Percentiles rank a stretch among this genome's conserved stretches.
These are phyloP conservation scores for Phthorimaea operculella DNA, from an alignment of 1,140 invertebrate species.

Conservation along the genomic window DNA sequence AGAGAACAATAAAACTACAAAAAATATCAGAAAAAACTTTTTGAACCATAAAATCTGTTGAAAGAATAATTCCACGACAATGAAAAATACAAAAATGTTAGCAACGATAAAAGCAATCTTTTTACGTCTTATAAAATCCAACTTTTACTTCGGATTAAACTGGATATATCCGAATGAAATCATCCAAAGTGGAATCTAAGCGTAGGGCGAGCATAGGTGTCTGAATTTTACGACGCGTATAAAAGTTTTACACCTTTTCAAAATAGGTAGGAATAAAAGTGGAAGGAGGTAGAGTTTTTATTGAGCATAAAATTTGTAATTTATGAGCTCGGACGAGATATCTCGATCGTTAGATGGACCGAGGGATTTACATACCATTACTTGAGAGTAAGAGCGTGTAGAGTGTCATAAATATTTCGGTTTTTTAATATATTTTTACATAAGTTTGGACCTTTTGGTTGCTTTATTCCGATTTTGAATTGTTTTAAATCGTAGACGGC, in stretches of 20 bases:
- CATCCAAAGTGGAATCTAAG: conserved; percentile 4
- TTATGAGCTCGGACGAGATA: neutral
- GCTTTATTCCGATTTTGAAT: no score
- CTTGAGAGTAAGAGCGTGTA: neutral
- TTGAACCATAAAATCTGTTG: neutral
- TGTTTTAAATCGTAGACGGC: no score
- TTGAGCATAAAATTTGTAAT: conserved; percentile 6
- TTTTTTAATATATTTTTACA: no score
- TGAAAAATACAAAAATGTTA: neutral
- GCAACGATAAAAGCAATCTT: neutral
- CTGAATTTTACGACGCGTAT: conserved; percentile 12
- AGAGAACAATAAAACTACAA: neutral
- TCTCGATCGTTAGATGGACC: neutral
- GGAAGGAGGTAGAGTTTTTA: neutral
- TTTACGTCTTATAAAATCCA: neutral
- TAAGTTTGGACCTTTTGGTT: no score
- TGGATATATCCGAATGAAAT: conserved; percentile 11
- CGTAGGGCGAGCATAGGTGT: conserved; percentile 6
- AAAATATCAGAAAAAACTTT: neutral
- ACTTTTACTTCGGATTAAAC: conserved; percentile 2
- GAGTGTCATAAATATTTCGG: neutral
- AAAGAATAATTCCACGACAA: neutral
- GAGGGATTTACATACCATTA: neutral
- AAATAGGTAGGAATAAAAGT: conserved; percentile 6
- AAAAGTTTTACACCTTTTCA: conserved; percentile 16